These are phyloP conservation scores for Acanthococcus lagerstroemiae DNA, from an alignment of 2,888 invertebrate species.

Conservation along the genomic window DNA sequence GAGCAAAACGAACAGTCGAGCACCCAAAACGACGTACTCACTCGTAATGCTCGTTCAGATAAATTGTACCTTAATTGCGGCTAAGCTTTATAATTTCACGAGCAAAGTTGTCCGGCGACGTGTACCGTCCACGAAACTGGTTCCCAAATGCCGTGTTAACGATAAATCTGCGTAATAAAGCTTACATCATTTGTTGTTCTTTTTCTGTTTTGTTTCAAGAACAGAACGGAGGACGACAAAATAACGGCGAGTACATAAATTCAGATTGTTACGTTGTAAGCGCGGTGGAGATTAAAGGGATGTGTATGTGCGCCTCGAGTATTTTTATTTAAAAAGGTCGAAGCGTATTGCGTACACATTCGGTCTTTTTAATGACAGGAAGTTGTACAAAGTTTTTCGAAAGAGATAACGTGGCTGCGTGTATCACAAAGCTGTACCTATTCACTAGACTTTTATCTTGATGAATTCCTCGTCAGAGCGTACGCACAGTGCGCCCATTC, in stretches of 20 bases:
- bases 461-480: too few species aligned
- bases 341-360: too few species aligned
- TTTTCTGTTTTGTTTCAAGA: background rate
- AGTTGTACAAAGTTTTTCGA: background rate
- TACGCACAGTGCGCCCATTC: too few species aligned
- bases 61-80: background rate
- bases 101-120: too few species aligned
- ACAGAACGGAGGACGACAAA: too few species aligned
- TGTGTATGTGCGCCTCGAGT: background rate
- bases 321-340: background rate
- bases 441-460: too few species aligned
- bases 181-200: background rate
- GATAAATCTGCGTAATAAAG: background rate
- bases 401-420: too few species aligned
- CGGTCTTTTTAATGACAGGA: background rate
- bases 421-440: too few species aligned
- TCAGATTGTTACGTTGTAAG: background rate
- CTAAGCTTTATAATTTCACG: background rate
- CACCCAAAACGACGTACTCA: background rate
- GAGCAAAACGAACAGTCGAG: background rate
- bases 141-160: background rate
- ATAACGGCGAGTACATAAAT: too few species aligned
- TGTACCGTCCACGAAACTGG: background rate
- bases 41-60: background rate
- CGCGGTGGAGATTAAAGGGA: background rate